Base-by-base conservation (phyloP, 2,113 vertebrate species). In the Chionodraco myersi region DNA sequence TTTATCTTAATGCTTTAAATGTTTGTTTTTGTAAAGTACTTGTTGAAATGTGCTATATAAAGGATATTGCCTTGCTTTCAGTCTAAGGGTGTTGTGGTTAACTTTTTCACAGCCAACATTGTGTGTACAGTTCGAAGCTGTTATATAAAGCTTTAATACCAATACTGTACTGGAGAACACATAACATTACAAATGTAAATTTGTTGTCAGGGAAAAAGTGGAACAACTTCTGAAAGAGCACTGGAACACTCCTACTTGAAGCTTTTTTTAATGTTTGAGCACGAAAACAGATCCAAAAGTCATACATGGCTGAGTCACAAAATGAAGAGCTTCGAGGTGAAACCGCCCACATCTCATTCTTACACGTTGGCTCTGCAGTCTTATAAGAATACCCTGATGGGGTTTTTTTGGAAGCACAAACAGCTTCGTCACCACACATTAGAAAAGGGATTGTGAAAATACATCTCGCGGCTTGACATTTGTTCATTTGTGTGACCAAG, bases 261-360 rank as follows among this genome's bases (percentile, higher is more conserved):
- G 64, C 72, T 61, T 84, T 68, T 67, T 86, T 53, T 34, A 2
- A 81, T 36, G 34, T 52, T 64, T 72, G 13, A 47, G 11, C 21
- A 49, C 16, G 13, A 45, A 47, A 18, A 23, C 14, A 6, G 14
- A 45, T 67, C 18, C 21, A 72, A 67, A 82, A 72, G 59, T 83
- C 65, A 67, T 44, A 76, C 72, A 83, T 62, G 44, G 80, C 76
- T 88, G 89, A 91, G 82, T 89, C 88, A 88, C 51, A 36, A 79
- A 82, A 82, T 11, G 26, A 59, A 65, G 67, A 64, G 71, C 30
- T 56, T 41, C 13, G 30, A 85, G 71, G 47, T 72, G 73, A 86
- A 76, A 62, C 41, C 67, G 26, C 87, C 88, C 84, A 86, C 88
- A 11, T 61, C 26, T 81, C 65, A 57, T 83, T 85, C 67, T 79